A percentile compares a stretch with the other conserved stretches of the same genome.
phyloP scores from a whole-genome alignment of 2,888 invertebrate species.

The Mongoloraphidia duomilia region DNA sequence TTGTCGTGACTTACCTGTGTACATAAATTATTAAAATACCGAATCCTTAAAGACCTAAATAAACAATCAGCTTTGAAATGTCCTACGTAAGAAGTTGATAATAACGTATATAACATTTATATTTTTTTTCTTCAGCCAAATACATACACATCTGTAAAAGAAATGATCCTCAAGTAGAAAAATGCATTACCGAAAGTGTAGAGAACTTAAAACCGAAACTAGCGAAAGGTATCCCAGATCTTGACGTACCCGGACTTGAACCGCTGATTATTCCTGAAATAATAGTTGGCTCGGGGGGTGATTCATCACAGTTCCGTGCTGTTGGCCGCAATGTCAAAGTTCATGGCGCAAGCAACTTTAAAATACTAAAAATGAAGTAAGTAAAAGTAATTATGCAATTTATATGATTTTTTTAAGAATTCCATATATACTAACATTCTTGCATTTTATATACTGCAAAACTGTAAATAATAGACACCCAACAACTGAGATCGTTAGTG shows the following conservation, averaged over 20 bases:
- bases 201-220: slow-evolving; percentile 43
- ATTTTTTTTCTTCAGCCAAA: slow-evolving; percentile 35
- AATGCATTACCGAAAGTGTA: slow-evolving; percentile 46
- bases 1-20: no score
- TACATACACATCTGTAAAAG: slow-evolving; percentile 50
- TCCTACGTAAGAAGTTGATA: neutral
- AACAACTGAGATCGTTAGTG: no score
- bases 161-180: slow-evolving; percentile 43
- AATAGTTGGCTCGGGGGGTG: slow-evolving; percentile 40
- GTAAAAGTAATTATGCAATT: slow-evolving; percentile 16
- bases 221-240: slow-evolving; percentile 46
- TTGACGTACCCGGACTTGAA: slow-evolving; percentile 51
- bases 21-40: no score
- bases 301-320: slow-evolving; percentile 31
- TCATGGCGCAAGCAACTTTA: slow-evolving; percentile 36
- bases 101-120: neutral
- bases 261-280: slow-evolving; percentile 47
- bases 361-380: slow-evolving; percentile 38
- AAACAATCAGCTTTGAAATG: neutral
- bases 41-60: no score
- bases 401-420: neutral
- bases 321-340: slow-evolving; percentile 35
- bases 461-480: no score
- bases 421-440: no score
- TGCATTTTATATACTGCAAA: no score